Evolutionary conservation across 2,888 invertebrate species (phyloP).

Genomic region (Fabriciana adippe): DNA sequence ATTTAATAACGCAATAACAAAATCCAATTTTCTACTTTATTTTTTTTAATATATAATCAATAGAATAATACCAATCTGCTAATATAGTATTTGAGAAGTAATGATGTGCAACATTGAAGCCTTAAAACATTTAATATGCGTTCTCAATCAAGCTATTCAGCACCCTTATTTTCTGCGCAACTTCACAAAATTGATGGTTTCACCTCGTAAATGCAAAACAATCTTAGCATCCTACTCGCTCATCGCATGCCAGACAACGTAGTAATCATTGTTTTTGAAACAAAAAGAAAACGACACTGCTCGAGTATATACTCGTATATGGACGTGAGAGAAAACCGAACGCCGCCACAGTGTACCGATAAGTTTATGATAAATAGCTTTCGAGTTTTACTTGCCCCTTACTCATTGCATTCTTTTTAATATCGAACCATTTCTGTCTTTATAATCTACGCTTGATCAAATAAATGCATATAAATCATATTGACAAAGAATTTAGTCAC

Average conservation of each 20-base stretch:
- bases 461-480: slow-evolving; percentile 45
- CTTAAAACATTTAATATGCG: slow-evolving; percentile 33
- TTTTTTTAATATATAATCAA: not conserved
- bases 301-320: slow-evolving; percentile 68
- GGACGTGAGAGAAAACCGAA: slow-evolving; percentile 69
- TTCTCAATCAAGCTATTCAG: slow-evolving; percentile 22
- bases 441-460: slow-evolving; percentile 36
- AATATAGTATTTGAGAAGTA: slow-evolving; percentile 2
- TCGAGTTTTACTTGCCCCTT: slow-evolving; percentile 69
- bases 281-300: slow-evolving; percentile 68
- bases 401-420: slow-evolving; percentile 48
- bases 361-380: slow-evolving; percentile 79
- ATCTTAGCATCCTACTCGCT: slow-evolving; percentile 73
- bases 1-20: too few relatives aligned
- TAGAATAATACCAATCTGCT: not conserved
- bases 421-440: slow-evolving; percentile 36
- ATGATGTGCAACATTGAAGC: slow-evolving; percentile 15
- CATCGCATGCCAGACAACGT: slow-evolving; percentile 66
- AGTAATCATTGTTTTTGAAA: slow-evolving; percentile 77
- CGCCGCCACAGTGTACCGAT: slow-evolving; percentile 70
- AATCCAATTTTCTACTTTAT: not conserved
- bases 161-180: slow-evolving; percentile 32
- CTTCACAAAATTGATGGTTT: slow-evolving; percentile 73
- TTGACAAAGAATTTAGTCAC: slow-evolving; percentile 2
- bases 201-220: slow-evolving; percentile 76